Conservation (phyloP, 2,797 vertebrate genomes). For the Echeneis naucrates region DNA sequence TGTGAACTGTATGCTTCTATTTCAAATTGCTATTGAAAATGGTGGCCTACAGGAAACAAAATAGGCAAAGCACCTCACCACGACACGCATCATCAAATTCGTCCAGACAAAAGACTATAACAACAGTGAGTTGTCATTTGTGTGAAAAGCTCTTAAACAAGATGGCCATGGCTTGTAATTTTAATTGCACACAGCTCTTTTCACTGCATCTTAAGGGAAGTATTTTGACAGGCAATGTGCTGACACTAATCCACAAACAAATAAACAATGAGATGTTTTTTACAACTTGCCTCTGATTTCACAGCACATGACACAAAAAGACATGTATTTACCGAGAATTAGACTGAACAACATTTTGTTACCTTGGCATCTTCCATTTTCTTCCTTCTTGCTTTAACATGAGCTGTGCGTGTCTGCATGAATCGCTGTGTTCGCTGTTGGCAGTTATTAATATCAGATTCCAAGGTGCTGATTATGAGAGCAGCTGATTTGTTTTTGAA, state of each 20-base stretch:
- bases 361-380: slow-evolving; percentile 80
- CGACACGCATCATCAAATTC: slow-evolving; percentile 78
- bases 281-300: slow-evolving; percentile 62
- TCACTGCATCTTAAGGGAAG: slow-evolving; percentile 80
- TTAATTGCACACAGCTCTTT: slow-evolving; percentile 83
- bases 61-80: slow-evolving; percentile 59
- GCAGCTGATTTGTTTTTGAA: slow-evolving; percentile 81
- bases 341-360: slow-evolving; percentile 55
- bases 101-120: slow-evolving; percentile 80
- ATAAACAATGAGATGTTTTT: slow-evolving; percentile 75
- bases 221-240: slow-evolving; percentile 79
- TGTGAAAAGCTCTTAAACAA: slow-evolving; percentile 82
- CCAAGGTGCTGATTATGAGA: slow-evolving; percentile 79
- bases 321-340: slow-evolving; percentile 60
- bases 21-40: slow-evolving; percentile 48
- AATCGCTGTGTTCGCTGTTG: slow-evolving; percentile 77
- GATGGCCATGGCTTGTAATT: slow-evolving; percentile 85
- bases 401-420: slow-evolving; percentile 65
- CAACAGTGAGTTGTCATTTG: slow-evolving; percentile 83
- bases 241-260: slow-evolving; percentile 84
- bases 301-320: slow-evolving; percentile 61
- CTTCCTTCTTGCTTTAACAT: slow-evolving; percentile 75
- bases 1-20: slow-evolving; percentile 33
- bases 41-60: slow-evolving; percentile 75
- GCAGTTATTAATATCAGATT: slow-evolving; percentile 76